phyloP scores from a whole-genome alignment of 2,113 vertebrate genomes.

The Vanacampus margaritifer region DNA sequence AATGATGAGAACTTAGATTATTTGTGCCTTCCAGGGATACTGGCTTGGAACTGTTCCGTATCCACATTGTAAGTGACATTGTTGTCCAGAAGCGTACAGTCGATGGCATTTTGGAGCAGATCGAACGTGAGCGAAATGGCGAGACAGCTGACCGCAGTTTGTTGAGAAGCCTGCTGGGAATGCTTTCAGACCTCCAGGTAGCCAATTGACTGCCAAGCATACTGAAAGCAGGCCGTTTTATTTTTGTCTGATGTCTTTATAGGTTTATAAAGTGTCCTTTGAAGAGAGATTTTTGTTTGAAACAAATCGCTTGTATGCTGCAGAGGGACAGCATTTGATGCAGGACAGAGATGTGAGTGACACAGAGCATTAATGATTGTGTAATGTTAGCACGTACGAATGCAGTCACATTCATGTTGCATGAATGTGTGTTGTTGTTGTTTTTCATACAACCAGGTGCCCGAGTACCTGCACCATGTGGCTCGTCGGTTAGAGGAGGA shows the following conservation, averaged over 20 bases:
- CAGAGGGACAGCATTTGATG: conserved; percentile 96
- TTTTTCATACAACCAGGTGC: conserved; percentile 45
- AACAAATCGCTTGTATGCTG: conserved; percentile 92
- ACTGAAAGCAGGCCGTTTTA: background rate
- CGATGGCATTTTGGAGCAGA: conserved; percentile 93
- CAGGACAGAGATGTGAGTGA: conserved; percentile 93
- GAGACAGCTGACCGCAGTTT: conserved; percentile 95
- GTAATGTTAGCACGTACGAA: background rate
- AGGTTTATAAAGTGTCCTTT: conserved; percentile 98
- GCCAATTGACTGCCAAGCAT: conserved; percentile 13
- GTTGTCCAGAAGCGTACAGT: conserved; percentile 96
- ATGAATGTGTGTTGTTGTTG: background rate
- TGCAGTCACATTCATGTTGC: background rate
- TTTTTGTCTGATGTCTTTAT: background rate
- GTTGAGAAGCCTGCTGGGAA: conserved; percentile 92
- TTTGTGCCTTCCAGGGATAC: conserved; percentile 82
- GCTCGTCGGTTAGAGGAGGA: conserved; percentile 97
- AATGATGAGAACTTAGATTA: conserved; percentile 8
- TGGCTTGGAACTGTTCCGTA: conserved; percentile 93
- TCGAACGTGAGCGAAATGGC: conserved; percentile 92
- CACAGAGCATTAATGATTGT: background rate
- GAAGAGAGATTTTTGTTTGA: conserved; percentile 94
- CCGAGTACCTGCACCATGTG: conserved; percentile 91
- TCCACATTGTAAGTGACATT: conserved; percentile 93
- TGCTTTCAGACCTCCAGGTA: conserved; percentile 97